Evolutionary conservation across 2,113 vertebrate species (phyloP).

Genomic region (Ceyx margarethae): DNA sequence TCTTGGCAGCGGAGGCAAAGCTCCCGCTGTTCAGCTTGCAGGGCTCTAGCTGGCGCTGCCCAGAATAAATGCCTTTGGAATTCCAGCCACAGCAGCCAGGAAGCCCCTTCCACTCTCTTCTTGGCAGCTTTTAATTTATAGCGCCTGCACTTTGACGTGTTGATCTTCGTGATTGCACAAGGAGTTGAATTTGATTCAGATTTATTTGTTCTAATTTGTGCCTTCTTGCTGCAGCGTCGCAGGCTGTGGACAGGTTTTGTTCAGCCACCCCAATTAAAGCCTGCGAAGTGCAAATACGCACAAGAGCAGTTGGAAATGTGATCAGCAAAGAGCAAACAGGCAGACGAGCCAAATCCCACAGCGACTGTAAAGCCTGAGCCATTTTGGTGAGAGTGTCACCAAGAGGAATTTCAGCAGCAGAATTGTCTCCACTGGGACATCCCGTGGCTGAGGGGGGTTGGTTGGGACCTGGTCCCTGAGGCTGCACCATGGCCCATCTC

Average conservation of each 20-base stretch:
- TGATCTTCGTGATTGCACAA: background rate
- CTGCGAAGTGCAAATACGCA: background rate
- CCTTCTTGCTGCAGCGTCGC: background rate
- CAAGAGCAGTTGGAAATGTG: background rate
- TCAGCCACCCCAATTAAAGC: background rate
- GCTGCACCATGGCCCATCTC: background rate
- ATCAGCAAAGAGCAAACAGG: slow-evolving; percentile 10
- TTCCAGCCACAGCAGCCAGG: background rate
- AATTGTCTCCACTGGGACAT: rapidly evolving
- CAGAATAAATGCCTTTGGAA: background rate
- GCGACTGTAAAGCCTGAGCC: background rate
- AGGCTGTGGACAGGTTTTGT: background rate
- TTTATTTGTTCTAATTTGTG: slow-evolving; percentile 16
- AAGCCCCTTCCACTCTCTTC: background rate
- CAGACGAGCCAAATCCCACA: background rate
- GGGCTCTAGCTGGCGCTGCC: background rate
- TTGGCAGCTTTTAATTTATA: background rate
- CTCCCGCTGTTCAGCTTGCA: background rate
- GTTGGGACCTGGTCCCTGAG: background rate
- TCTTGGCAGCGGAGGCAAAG: rapidly evolving
- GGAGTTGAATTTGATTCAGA: slow-evolving; percentile 9
- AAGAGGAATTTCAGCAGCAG: background rate
- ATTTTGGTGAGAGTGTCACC: background rate
- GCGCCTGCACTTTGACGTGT: background rate
- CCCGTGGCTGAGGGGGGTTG: background rate